Conservation (phyloP, 2,113 vertebrate species). For the Fregetta grallaria region DNA sequence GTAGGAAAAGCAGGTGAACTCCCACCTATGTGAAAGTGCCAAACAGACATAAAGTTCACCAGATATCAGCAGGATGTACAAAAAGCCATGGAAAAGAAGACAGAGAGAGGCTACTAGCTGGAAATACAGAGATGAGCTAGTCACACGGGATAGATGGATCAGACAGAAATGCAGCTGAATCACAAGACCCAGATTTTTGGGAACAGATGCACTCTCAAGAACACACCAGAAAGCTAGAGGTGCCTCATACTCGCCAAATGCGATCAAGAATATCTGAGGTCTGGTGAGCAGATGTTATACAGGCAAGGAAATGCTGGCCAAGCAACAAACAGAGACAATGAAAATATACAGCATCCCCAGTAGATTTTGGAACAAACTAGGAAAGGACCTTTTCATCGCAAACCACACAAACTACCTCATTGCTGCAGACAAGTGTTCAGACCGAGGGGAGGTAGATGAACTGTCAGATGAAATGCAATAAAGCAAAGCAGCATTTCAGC, state of each 20-base stretch:
- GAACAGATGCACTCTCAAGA: not conserved
- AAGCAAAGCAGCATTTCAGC: constrained; percentile 16
- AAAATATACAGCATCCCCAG: constrained; percentile 26
- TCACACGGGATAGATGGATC: not conserved
- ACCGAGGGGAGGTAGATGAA: not conserved
- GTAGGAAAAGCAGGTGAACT: not conserved
- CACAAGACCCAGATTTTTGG: not conserved
- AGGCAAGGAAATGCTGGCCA: constrained; percentile 33
- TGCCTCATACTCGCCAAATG: not conserved
- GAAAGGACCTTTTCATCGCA: not conserved
- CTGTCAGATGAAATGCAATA: not conserved
- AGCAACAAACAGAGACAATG: constrained; percentile 20
- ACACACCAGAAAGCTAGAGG: not conserved
- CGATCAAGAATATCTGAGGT: not conserved
- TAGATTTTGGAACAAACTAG: constrained; percentile 2
- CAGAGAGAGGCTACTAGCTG: not conserved
- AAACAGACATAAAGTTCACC: not conserved
- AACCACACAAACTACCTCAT: constrained; percentile 39
- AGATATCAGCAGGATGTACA: not conserved
- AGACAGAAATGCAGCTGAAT: not conserved
- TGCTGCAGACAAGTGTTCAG: not conserved
- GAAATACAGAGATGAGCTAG: not conserved
- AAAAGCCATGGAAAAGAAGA: not conserved
- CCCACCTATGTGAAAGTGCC: not conserved
- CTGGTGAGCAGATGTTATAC: constrained; percentile 49